Evolutionary conservation across 92 coral and sea anemone genomes (phyloP).

Genomic region (Parazoanthus darwini): DNA sequence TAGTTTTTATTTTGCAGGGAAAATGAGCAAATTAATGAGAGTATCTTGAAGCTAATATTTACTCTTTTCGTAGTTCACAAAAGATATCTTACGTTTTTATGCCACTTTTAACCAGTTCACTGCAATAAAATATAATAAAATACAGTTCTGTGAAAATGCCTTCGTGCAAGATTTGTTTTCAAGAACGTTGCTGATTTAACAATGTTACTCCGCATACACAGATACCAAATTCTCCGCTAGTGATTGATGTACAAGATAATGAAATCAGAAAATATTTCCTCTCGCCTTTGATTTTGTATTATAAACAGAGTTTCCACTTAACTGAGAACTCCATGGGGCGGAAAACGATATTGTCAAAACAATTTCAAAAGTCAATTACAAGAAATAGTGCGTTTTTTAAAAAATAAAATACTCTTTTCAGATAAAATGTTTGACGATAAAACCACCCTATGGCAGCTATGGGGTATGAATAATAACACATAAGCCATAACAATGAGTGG

Average conservation of each 20-base stretch:
- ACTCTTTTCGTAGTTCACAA: no score
- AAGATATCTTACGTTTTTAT: no score
- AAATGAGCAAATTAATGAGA: background rate
- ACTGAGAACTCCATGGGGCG: background rate
- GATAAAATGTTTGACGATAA: background rate
- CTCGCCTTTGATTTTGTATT: background rate
- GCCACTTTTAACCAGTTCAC: background rate
- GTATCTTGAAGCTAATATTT: background rate
- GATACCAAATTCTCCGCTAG: background rate
- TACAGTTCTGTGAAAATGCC: background rate
- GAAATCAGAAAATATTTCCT: no score
- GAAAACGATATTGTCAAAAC: no score
- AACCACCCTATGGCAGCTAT: background rate
- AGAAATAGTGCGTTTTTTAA: no score
- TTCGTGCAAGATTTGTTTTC: no score
- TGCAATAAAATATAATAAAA: background rate
- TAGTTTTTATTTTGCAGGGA: no score
- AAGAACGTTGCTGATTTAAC: no score
- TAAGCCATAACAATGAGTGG: no score
- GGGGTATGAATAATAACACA: background rate
- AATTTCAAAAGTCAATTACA: background rate
- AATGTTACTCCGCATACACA: background rate
- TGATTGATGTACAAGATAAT: background rate
- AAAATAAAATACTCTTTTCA: background rate
- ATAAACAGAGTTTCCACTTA: background rate